Percentiles rank a stretch among this genome's conserved stretches.
Conservation (phyloP, 1,140 invertebrate species). For the Hermetia illucens region DNA sequence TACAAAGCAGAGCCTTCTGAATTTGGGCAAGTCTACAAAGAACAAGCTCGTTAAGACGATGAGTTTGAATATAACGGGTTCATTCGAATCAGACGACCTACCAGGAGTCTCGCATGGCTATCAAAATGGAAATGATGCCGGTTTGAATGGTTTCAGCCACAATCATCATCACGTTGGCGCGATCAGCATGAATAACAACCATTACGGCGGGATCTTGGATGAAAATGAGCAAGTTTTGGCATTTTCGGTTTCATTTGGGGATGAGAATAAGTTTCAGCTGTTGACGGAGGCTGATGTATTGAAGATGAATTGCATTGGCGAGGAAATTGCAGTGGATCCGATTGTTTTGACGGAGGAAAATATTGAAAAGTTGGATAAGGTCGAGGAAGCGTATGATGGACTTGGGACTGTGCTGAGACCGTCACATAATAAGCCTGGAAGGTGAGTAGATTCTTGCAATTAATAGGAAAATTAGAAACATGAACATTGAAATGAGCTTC, state of each 20-base stretch:
- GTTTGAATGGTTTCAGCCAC: constrained; percentile 4
- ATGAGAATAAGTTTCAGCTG: constrained; percentile 21
- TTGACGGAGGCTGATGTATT: constrained; percentile 27
- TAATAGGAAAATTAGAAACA: too few relatives aligned
- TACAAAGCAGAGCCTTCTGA: constrained; percentile 18
- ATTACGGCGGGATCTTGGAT: background rate
- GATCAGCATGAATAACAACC: background rate
- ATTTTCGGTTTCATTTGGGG: constrained; percentile 23
- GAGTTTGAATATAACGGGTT: constrained; percentile 19
- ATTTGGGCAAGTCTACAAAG: constrained; percentile 24
- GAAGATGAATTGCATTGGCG: constrained; percentile 29
- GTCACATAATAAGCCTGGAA: constrained; percentile 9
- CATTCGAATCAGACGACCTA: too few relatives aligned
- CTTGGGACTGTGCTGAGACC: constrained; percentile 9
- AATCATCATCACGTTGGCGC: constrained; percentile 2
- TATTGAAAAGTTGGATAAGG: constrained; percentile 17
- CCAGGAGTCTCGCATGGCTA: too few relatives aligned
- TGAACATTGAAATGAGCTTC: too few relatives aligned
- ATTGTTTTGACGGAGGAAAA: constrained; percentile 11
- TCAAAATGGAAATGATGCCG: constrained; percentile 7
- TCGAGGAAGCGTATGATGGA: constrained; percentile 20
- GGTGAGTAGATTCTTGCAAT: too few relatives aligned
- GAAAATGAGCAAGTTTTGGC: constrained; percentile 18
- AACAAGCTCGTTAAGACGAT: constrained; percentile 27
- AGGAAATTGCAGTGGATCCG: constrained; percentile 13